Evolutionary conservation across 2,113 vertebrate species (phyloP), one percentile per base, ranked within the genome.

Genomic region (Halichoerus grypus): DNA sequence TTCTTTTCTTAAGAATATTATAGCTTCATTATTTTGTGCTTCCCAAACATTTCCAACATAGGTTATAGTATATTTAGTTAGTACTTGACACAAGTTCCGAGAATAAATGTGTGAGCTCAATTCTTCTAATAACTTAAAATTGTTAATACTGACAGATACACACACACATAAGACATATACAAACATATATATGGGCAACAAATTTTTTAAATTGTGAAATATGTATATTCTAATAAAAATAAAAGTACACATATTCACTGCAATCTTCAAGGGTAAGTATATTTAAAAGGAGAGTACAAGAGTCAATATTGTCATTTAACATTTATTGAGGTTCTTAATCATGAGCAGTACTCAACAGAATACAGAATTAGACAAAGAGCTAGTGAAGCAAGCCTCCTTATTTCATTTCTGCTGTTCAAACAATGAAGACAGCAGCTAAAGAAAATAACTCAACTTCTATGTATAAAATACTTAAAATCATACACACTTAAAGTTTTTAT

Each of bases 341-440:
- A 83, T 61, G n/a, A 91, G 13, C 9, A 72, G 16, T 51, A 77
- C 7, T 96, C 28, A 63, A 8, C 2, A 80, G 39, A 96, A 93
- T 53, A 36, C 14, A 93, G 26, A 97, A 59, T 89, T 79, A 86
- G n/a, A 90, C 65, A 67, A 83, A 85, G 42, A 61, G 15, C 16
- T 13, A 53, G 9, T 65, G 51, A 26, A 77, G 16, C 51, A 39
- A 80, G 31, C 5, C 71, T 93, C 31, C 16, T 71, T 46, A 39
- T 95, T 85, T 88, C 3, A 72, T 91, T 92, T 96, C 22, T 24
- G 9, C 59, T 92, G 7, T 94, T 95, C 46, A 93, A 94, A 96
- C 49, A 77, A 71, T 89, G 39, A 94, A 4, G 39, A 67, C 2
- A 81, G n/a, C 21, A 96, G 55, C 51, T 88, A 93, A 85, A 91